Conservation (phyloP, 2,888 invertebrate genomes). For the Trichacis sp. region DNA sequence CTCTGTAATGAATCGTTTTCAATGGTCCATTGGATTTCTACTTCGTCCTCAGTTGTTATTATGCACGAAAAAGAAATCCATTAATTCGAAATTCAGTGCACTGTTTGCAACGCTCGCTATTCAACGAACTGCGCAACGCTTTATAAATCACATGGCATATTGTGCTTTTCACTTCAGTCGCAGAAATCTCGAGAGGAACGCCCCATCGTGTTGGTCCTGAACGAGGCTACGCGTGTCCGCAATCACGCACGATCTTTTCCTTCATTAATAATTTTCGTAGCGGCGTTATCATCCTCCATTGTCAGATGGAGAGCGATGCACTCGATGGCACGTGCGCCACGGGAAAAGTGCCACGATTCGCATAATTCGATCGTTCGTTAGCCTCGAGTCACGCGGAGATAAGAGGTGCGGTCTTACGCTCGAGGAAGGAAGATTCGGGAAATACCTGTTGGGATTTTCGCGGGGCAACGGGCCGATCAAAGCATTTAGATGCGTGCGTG, state of each 20-base stretch:
- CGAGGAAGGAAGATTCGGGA: constrained; percentile 25
- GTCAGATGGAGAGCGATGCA: constrained; percentile 24
- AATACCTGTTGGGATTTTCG: constrained; percentile 33
- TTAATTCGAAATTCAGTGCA: too few species aligned
- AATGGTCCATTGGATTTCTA: too few species aligned
- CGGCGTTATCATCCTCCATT: constrained; percentile 29
- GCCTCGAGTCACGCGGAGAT: constrained; percentile 23
- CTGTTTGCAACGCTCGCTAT: too few species aligned
- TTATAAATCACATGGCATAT: constrained; percentile 31
- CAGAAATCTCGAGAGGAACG: constrained; percentile 2
- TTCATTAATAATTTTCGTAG: constrained; percentile 40
- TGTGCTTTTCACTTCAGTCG: constrained; percentile 23
- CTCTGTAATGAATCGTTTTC: too few species aligned
- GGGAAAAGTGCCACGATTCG: constrained; percentile 14
- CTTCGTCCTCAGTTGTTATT: too few species aligned
- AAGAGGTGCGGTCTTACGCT: constrained; percentile 16
- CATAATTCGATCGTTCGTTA: constrained; percentile 16
- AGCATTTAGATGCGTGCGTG: constrained; percentile 31
- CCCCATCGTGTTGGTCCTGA: constrained; percentile 17
- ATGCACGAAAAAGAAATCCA: too few species aligned
- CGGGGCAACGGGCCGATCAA: constrained; percentile 31
- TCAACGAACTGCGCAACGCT: not conserved
- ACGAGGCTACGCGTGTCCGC: constrained; percentile 15
- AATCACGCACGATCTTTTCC: constrained; percentile 36
- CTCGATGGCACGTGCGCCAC: constrained; percentile 33